These are phyloP conservation scores for Calonectris borealis DNA, from an alignment of 2,113 vertebrate genomes.

Conservation along the genomic window DNA sequence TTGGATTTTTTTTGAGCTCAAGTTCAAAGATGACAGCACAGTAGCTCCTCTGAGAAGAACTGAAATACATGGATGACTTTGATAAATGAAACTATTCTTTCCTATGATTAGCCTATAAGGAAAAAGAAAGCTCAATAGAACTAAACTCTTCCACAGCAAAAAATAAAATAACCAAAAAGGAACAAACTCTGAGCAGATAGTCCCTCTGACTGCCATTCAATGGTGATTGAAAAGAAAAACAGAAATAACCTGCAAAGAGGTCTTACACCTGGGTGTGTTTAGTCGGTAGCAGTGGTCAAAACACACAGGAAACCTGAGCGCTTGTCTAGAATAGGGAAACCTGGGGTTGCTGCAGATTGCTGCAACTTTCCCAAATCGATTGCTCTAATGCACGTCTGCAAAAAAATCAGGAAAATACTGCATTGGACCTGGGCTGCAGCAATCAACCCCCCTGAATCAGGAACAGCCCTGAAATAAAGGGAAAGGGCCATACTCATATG, in stretches of 20 bases:
- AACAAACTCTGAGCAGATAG: not conserved
- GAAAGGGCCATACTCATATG: not conserved
- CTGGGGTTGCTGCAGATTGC: not conserved
- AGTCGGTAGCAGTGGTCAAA: not conserved
- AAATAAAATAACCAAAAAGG: not conserved
- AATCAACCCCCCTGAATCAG: not conserved
- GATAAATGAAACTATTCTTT: constrained; percentile 37
- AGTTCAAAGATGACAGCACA: constrained; percentile 10
- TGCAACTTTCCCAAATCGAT: not conserved
- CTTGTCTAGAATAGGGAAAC: not conserved
- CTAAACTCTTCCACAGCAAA: not conserved
- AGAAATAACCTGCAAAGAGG: not conserved
- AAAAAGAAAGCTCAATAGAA: not conserved
- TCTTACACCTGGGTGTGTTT: not conserved
- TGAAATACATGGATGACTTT: not conserved
- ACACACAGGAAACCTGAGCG: not conserved
- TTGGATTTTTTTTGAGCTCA: not conserved
- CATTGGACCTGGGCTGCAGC: not conserved
- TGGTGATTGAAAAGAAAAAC: not conserved
- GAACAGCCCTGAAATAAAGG: not conserved
- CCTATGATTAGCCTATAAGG: not conserved
- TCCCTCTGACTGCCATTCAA: not conserved
- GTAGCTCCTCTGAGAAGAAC: not conserved
- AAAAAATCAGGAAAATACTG: not conserved
- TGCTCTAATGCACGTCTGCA: not conserved